These are phyloP conservation scores for Cheilosia urbana DNA, from an alignment of 2,888 invertebrate genomes.

Conservation along the genomic window DNA sequence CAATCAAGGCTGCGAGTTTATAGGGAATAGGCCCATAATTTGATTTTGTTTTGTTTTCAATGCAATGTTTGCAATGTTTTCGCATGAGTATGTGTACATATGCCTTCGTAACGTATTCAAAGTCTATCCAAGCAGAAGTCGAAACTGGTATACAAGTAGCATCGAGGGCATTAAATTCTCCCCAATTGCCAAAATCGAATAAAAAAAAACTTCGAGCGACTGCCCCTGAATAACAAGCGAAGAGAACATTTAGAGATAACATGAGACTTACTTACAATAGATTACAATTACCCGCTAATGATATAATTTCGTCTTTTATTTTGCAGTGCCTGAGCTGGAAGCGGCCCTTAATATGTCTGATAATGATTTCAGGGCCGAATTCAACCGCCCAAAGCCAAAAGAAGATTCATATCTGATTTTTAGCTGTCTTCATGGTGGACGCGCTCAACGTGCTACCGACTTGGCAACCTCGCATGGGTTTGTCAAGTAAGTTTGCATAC, in stretches of 20 bases:
- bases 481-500: constrained; percentile 78
- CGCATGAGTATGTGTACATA: too few species aligned
- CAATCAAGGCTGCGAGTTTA: too few species aligned
- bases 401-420: constrained; percentile 87
- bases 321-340: constrained; percentile 80
- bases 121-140: too few species aligned
- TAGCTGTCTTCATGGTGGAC: constrained; percentile 88
- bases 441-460: constrained; percentile 87
- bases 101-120: too few species aligned
- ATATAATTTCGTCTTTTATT: neutral
- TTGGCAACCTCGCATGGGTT: constrained; percentile 82
- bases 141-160: too few species aligned
- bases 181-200: too few species aligned
- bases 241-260: neutral
- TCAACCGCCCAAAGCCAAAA: constrained; percentile 85
- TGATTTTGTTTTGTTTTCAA: too few species aligned
- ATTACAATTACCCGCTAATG: neutral
- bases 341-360: constrained; percentile 79
- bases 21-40: too few species aligned
- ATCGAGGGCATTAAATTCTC: too few species aligned
- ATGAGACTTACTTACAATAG: neutral
- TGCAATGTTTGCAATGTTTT: too few species aligned
- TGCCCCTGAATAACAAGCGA: too few species aligned
- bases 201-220: too few species aligned
- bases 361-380: constrained; percentile 82